Base-by-base conservation (phyloP, 2,888 invertebrate genomes). In the Drosophila buzzatii region DNA sequence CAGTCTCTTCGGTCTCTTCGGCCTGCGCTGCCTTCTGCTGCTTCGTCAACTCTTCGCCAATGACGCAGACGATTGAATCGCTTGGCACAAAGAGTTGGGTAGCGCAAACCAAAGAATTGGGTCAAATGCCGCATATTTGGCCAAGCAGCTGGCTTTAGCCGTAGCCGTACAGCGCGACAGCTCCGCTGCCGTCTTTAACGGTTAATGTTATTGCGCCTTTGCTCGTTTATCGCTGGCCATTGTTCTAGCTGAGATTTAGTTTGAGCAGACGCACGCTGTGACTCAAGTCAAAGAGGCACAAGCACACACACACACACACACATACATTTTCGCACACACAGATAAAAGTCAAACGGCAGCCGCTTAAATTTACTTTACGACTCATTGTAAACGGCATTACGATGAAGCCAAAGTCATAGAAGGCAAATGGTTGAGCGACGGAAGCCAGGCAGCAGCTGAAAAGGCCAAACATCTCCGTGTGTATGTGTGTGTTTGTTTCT, bases 171-270 rank as follows among this genome's bases (percentile, higher is more conserved):
- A 47, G 47, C 10, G 47, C 18, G 52, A 45, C 76, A 58, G 65
- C 71, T 27, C 5, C 1, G 71, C 73, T 82, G 85, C 65, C 73
- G 56, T 8, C 83, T 53, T 23, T 86, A 86, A 90, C 86, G 90
- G 86, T 86, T 86, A 90, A 90, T 89, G 87, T 86, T 86, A 86
- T 86, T 86, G 86, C 87, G 88, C 79, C 74, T 71, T 70, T 77
- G 74, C 89, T 51, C 86, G 82, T 85, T 85, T 82, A 72, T 70
- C 78, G 80, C 42, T 35, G 62, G 64, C 71, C 74, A 76, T 81
- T 73, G 63, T 75, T 70, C 76, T 71, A 66, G 66, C 74, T 70
- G 73, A 72, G 79, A 75, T 69, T 76, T 67, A 35, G 66, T 52
- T 51, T 31, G 47, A 18, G 49, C 6, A 52, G 45, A 9, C 51